Evolutionary conservation across 2,888 invertebrate genomes (phyloP).

Genomic region (Pristionchus japonicus): DNA sequence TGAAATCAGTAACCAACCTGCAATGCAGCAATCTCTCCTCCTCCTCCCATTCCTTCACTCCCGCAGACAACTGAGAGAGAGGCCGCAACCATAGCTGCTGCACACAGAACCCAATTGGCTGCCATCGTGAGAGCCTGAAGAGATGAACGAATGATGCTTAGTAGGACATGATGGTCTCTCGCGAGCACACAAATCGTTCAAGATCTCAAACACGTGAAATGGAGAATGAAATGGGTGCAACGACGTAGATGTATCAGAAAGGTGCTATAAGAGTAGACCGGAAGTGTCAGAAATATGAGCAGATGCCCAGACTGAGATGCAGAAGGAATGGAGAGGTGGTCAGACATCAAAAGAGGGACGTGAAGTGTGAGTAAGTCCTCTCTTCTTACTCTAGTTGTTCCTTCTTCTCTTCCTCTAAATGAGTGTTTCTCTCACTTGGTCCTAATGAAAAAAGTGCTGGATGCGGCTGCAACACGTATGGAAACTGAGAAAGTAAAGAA

Average conservation of each 20-base stretch:
- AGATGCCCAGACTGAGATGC: neutral
- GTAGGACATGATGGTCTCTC: no score
- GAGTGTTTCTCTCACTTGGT: neutral
- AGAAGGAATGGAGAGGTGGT: neutral
- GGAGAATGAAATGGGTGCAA: neutral
- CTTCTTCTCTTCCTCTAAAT: neutral
- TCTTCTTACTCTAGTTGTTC: neutral
- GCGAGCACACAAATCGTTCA: neutral
- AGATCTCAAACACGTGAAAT: neutral
- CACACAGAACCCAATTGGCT: constrained; percentile 13
- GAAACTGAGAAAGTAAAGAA: neutral
- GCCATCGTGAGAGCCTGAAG: neutral
- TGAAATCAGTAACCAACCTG: neutral
- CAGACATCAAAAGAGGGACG: neutral
- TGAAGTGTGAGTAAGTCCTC: neutral
- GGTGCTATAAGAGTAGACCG: neutral
- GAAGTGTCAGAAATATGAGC: neutral
- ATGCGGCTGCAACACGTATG: neutral
- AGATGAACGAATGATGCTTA: neutral
- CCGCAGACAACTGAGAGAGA: neutral
- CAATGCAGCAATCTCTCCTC: constrained; percentile 18
- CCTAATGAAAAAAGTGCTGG: constrained; percentile 27
- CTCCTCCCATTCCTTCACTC: neutral
- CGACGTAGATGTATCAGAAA: neutral
- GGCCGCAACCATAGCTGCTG: neutral